Evolutionary conservation across 2,888 invertebrate species (phyloP).

Genomic region (Eulithis testata): DNA sequence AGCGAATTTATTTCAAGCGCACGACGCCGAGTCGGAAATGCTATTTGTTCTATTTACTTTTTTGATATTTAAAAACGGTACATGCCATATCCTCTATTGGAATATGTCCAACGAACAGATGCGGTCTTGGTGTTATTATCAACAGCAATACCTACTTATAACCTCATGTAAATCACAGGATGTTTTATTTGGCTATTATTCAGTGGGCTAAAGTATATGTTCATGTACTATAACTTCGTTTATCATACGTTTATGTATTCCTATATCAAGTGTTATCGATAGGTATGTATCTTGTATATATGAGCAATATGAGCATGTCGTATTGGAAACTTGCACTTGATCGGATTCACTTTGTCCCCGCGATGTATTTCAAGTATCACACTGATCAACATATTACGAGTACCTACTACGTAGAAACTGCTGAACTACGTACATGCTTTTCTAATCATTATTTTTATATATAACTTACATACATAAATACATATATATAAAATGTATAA

Average conservation of each 20-base stretch:
- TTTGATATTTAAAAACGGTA: slow-evolving; percentile 21
- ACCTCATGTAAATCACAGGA: slow-evolving; percentile 7
- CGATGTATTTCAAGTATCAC: slow-evolving; percentile 34
- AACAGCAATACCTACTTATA: not conserved
- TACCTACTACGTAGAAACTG: slow-evolving; percentile 29
- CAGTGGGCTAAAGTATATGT: not conserved
- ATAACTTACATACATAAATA: no score
- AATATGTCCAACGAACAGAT: slow-evolving; percentile 23
- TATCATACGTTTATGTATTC: no score
- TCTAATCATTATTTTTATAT: not conserved
- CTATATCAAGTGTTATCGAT: not conserved
- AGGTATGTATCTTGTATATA: slow-evolving; percentile 23
- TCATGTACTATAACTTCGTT: not conserved
- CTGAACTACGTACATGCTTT: slow-evolving; percentile 4
- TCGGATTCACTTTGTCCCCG: slow-evolving; percentile 65
- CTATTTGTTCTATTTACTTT: slow-evolving; percentile 22
- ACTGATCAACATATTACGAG: slow-evolving; percentile 37
- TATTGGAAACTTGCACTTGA: slow-evolving; percentile 68
- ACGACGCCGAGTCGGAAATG: slow-evolving; percentile 23
- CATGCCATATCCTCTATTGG: slow-evolving; percentile 20
- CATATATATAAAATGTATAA: no score
- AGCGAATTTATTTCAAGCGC: slow-evolving; percentile 25
- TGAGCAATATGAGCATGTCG: slow-evolving; percentile 38
- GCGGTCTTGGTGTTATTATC: slow-evolving; percentile 8
- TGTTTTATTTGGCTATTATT: slow-evolving; percentile 9